These are phyloP conservation scores for Neelides folsomi DNA, from an alignment of 2,888 invertebrate genomes.

Conservation along the genomic window DNA sequence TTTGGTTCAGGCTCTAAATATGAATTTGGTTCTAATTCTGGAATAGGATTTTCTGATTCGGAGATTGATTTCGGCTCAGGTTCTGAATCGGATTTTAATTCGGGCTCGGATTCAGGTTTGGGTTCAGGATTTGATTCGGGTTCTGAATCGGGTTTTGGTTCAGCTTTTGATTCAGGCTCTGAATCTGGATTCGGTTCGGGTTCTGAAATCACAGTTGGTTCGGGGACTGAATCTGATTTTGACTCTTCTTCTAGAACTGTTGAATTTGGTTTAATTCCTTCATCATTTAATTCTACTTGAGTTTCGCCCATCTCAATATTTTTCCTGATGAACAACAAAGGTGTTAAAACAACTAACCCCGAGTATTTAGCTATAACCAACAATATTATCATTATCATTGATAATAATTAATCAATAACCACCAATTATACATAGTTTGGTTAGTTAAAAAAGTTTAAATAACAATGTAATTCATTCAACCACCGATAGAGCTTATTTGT, in stretches of 20 bases:
- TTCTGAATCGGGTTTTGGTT: slow-evolving; percentile 5
- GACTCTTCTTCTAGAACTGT: slow-evolving; percentile 16
- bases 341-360: too few species aligned
- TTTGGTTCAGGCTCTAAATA: background rate
- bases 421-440: too few species aligned
- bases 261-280: too few species aligned
- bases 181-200: slow-evolving; percentile 38
- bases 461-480: too few species aligned
- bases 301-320: too few species aligned
- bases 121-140: slow-evolving; percentile 35
- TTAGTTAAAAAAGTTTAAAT: too few species aligned
- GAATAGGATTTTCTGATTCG: slow-evolving; percentile 32
- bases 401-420: too few species aligned
- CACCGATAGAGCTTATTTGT: too few species aligned
- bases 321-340: too few species aligned
- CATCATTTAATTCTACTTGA: too few species aligned
- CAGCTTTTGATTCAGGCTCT: slow-evolving; percentile 36
- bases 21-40: slow-evolving; percentile 25
- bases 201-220: slow-evolving; percentile 39
- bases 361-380: too few species aligned
- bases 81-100: slow-evolving; percentile 30
- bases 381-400: too few species aligned
- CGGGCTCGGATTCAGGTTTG: slow-evolving; percentile 9
- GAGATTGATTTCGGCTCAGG: slow-evolving; percentile 33
- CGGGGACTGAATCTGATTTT: slow-evolving; percentile 39